phyloP scores from a whole-genome alignment of 2,113 vertebrate species.

The Nestor notabilis region DNA sequence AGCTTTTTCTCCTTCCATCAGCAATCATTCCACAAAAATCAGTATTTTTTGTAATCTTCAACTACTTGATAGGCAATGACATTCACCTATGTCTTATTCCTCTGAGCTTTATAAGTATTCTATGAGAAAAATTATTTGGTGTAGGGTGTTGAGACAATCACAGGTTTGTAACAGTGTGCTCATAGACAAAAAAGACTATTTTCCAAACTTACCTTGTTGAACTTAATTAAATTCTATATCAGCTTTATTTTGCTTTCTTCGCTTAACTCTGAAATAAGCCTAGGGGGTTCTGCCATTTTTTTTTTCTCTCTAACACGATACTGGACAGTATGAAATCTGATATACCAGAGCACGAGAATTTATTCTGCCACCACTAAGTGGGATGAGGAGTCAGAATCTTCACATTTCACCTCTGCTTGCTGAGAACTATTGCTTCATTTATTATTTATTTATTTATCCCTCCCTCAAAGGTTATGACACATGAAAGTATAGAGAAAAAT shows the following conservation, averaged over 20 bases:
- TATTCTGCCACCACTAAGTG: neutral
- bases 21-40: neutral
- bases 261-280: neutral
- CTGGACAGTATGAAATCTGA: neutral
- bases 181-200: neutral
- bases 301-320: neutral
- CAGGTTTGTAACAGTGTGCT: neutral
- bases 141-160: neutral
- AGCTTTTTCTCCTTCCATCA: neutral
- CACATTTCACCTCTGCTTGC: neutral
- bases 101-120: neutral
- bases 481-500: neutral
- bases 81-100: neutral
- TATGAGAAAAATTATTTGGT: neutral
- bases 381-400: neutral
- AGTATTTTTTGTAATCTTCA: neutral
- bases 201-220: neutral
- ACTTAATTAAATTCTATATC: neutral
- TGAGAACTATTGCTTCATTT: neutral
- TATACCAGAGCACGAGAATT: neutral
- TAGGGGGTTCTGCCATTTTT: neutral
- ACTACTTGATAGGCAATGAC: neutral
- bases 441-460: neutral
- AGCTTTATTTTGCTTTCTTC: neutral
- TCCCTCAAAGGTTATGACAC: neutral